These are phyloP conservation scores for Phortica variegata DNA, from an alignment of 1,140 invertebrate species.

Conservation along the genomic window DNA sequence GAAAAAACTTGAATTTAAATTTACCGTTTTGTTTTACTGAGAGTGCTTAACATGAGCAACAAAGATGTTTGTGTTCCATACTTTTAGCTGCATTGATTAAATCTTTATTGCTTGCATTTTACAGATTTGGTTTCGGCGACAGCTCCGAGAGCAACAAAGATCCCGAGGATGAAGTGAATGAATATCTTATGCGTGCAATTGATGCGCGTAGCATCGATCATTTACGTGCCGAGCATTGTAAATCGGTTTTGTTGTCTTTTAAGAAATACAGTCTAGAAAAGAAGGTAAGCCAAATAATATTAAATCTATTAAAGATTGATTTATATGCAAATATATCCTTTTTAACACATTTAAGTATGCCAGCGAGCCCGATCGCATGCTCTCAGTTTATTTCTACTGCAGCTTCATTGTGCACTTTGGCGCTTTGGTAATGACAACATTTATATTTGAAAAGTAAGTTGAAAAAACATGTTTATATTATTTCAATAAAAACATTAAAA, in stretches of 20 bases:
- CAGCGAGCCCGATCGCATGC: conserved; percentile 78
- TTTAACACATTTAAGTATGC: conserved; percentile 67
- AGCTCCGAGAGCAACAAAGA: conserved; percentile 66
- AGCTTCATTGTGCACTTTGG: conserved; percentile 72
- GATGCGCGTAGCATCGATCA: conserved; percentile 91
- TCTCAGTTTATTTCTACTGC: conserved; percentile 80
- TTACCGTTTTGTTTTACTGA: no score
- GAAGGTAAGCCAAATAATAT: conserved; percentile 64
- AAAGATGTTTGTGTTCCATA: neutral
- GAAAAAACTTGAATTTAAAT: neutral
- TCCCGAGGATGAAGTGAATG: conserved; percentile 90
- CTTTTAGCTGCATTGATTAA: neutral
- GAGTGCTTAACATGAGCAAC: neutral
- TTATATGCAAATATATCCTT: conserved; percentile 3
- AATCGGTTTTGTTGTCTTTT: conserved; percentile 79
- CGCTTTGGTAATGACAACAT: conserved; percentile 65
- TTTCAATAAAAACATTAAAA: no score
- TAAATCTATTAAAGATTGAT: conserved; percentile 7
- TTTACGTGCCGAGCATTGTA: conserved; percentile 81
- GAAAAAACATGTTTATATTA: no score
- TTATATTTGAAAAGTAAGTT: conserved; percentile 69
- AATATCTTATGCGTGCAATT: conserved; percentile 90
- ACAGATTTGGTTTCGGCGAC: conserved; percentile 68
- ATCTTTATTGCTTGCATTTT: neutral
- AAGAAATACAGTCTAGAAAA: conserved; percentile 73